Percentiles rank a stretch among this genome's conserved stretches.
These are phyloP conservation scores for Meghimatium bilineatum DNA, from an alignment of 2,888 invertebrate species.

Conservation along the genomic window DNA sequence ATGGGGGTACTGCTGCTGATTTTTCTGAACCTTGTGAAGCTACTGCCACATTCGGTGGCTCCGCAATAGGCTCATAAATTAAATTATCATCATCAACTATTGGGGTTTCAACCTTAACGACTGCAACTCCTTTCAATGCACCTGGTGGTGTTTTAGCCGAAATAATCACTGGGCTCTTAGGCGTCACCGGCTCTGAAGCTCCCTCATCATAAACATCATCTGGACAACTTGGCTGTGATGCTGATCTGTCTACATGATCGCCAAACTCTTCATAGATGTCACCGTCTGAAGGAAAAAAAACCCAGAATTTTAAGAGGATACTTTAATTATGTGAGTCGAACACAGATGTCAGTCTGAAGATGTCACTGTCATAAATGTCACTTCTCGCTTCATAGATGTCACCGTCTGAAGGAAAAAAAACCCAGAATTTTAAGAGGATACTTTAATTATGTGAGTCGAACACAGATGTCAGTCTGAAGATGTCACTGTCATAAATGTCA, in stretches of 20 bases:
- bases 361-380: no score
- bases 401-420: background rate
- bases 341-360: no score
- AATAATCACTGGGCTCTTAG: background rate
- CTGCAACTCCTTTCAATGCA: background rate
- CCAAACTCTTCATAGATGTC: conserved; percentile 19
- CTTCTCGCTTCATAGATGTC: conserved; percentile 25
- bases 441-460: no score
- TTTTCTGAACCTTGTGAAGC: background rate
- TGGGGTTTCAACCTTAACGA: background rate
- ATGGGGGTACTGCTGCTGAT: background rate
- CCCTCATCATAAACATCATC: conserved; percentile 3
- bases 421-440: no score
- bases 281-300: background rate
- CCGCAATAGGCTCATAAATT: conserved; percentile 1
- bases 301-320: no score
- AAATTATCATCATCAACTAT: conserved; percentile 23
- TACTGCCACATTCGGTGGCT: background rate
- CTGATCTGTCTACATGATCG: background rate
- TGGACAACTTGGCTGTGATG: no score
- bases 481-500: no score
- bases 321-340: no score
- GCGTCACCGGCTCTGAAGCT: background rate
- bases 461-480: no score
- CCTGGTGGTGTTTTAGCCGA: background rate